Evolutionary conservation across 2,113 vertebrate genomes (phyloP).

Genomic region (Crocuta crocuta): DNA sequence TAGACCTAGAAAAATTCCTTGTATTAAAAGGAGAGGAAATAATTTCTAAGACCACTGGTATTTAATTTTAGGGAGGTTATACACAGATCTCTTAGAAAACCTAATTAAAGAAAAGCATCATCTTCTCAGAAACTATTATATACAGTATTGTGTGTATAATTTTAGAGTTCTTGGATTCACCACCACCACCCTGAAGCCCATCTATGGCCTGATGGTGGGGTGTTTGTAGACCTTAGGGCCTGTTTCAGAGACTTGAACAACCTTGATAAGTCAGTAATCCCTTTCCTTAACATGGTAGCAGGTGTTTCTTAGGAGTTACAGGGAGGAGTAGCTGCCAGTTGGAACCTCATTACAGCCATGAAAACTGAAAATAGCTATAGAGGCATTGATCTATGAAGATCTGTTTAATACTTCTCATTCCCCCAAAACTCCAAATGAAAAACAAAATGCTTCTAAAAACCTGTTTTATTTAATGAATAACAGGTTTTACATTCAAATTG

Average conservation of each 20-base stretch:
- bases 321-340: background rate
- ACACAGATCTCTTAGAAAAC: slow-evolving; percentile 17
- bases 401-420: background rate
- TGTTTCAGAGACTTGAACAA: slow-evolving; percentile 22
- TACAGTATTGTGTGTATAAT: slow-evolving; percentile 12
- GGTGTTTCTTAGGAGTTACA: background rate
- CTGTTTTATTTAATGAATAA: slow-evolving; percentile 7
- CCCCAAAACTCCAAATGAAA: background rate
- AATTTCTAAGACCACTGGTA: background rate
- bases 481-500: background rate
- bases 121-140: background rate
- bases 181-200: background rate
- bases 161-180: background rate
- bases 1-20: slow-evolving; percentile 52
- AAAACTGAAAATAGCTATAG: background rate
- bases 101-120: background rate
- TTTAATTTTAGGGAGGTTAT: slow-evolving; percentile 47
- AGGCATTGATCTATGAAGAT: background rate
- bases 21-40: slow-evolving; percentile 35
- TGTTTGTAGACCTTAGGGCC: background rate
- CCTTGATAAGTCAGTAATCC: background rate
- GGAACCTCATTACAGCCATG: background rate
- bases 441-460: background rate
- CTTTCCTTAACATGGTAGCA: background rate
- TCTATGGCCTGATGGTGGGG: background rate